Conservation (phyloP, 2,888 invertebrate genomes). For the Euproctis similis region DNA sequence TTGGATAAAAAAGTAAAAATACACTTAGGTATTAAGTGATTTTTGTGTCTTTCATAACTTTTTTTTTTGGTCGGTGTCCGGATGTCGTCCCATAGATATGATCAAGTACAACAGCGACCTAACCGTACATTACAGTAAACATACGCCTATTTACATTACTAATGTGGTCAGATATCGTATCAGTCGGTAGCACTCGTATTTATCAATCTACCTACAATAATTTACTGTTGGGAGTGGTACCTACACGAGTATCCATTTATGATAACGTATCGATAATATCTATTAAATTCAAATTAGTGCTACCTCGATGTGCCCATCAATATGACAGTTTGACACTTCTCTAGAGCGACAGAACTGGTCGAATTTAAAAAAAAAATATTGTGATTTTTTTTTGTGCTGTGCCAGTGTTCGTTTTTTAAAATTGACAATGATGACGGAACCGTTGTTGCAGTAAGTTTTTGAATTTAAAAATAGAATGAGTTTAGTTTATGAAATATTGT, state of each 20-base stretch:
- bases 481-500: too few relatives aligned
- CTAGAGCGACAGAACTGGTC: slow-evolving; percentile 1
- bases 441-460: slow-evolving; percentile 50
- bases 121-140: too few relatives aligned
- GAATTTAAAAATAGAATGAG: not conserved
- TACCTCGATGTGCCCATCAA: slow-evolving; percentile 13
- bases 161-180: slow-evolving; percentile 7
- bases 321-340: slow-evolving; percentile 16
- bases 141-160: slow-evolving; percentile 2
- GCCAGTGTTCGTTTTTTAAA: slow-evolving; percentile 14
- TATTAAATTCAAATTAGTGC: slow-evolving; percentile 37
- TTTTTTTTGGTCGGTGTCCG: too few relatives aligned
- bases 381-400: slow-evolving; percentile 16
- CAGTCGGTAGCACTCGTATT: slow-evolving; percentile 18
- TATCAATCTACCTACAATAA: slow-evolving; percentile 22
- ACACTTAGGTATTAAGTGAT: too few relatives aligned
- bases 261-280: slow-evolving; percentile 23
- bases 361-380: slow-evolving; percentile 6
- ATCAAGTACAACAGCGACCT: too few relatives aligned
- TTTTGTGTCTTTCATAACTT: too few relatives aligned
- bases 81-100: too few relatives aligned
- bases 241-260: slow-evolving; percentile 5
- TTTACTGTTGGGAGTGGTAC: slow-evolving; percentile 20
- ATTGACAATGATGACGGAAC: slow-evolving; percentile 43
- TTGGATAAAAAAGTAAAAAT: too few relatives aligned